Conservation (phyloP, 2,797 vertebrate genomes). For the Catharus ustulatus region DNA sequence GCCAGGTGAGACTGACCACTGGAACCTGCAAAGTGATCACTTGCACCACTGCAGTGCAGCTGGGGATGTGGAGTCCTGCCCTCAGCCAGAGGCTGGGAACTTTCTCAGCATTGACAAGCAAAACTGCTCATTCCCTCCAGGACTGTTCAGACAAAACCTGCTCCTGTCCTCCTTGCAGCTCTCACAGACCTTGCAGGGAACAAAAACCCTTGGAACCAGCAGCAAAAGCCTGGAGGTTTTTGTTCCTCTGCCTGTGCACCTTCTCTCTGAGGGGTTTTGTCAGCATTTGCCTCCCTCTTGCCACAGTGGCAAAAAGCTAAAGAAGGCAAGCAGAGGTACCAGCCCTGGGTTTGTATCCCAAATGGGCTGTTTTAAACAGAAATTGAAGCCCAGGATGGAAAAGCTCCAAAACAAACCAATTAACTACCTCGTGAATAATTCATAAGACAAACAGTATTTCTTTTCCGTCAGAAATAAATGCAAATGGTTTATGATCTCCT, state of each 20-base stretch:
- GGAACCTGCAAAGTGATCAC: neutral
- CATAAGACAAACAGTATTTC: neutral
- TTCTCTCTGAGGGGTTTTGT: neutral
- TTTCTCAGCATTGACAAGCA: neutral
- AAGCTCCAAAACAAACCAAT: slow-evolving; percentile 36
- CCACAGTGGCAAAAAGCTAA: neutral
- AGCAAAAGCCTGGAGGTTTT: neutral
- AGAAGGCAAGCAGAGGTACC: neutral
- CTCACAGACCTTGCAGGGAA: neutral
- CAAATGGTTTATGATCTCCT: neutral
- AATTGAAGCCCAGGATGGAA: neutral
- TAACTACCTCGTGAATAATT: slow-evolving; percentile 28
- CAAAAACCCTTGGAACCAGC: neutral
- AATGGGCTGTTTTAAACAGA: neutral
- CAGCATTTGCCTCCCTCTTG: neutral
- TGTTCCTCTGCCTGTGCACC: neutral
- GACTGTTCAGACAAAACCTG: neutral
- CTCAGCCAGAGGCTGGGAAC: fast-evolving
- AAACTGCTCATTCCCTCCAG: fast-evolving
- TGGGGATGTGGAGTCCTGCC: neutral
- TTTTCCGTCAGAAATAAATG: neutral
- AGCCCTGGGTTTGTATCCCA: neutral
- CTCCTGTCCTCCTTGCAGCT: neutral
- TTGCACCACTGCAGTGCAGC: fast-evolving
- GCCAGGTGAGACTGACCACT: neutral